Evolutionary conservation across 1,140 invertebrate genomes (phyloP), one percentile per base, ranked within the genome.

Genomic region (honey bee (Apis mellifera)): DNA sequence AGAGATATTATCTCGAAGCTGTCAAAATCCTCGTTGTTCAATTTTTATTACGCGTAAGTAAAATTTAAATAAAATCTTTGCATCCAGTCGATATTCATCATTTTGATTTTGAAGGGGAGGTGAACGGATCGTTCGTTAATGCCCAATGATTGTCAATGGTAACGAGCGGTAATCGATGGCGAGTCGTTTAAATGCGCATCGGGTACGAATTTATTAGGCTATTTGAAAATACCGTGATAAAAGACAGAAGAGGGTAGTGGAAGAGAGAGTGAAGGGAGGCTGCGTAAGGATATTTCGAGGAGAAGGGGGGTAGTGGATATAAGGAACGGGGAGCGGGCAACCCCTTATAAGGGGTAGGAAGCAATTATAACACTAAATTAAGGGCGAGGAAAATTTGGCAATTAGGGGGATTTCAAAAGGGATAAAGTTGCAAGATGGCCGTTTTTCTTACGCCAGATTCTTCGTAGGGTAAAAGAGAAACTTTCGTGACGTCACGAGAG

Each of bases 331-430:
- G 77, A 82, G 83, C 78, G 65, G 69, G 59, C 78, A 84, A 86
- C 86, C 88, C 89, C 90, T 90, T 72, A 59, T 71, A 83, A 85
- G 84, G 92, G 90, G 90, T 90, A 89, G 92, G 89, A 90, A 93
- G 92, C 90, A 94, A 94, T 94, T 94, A 93, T 92, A 90, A 82
- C 79, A 89, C 86, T 92, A 92, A 94, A 93, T 94, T 93, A 93
- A 93, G 90, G 91, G 89, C 90, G 90, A 92, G 90, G 92, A 94
- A 93, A 94, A 94, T 94, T 94, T 93, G 93, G 92, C 92, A 94
- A 94, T 94, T 94, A 93, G 91, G 82, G 90, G 87, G 91, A 90
- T 92, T 42, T 92, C 90, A 89, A 91, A 92, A 91, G 90, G 92
- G 91, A 93, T 91, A 90, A 90, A 93, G 89, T 89, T 89, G 71